Evolutionary conservation across 2,888 invertebrate species (phyloP).

Genomic region (Lagria hirta): DNA sequence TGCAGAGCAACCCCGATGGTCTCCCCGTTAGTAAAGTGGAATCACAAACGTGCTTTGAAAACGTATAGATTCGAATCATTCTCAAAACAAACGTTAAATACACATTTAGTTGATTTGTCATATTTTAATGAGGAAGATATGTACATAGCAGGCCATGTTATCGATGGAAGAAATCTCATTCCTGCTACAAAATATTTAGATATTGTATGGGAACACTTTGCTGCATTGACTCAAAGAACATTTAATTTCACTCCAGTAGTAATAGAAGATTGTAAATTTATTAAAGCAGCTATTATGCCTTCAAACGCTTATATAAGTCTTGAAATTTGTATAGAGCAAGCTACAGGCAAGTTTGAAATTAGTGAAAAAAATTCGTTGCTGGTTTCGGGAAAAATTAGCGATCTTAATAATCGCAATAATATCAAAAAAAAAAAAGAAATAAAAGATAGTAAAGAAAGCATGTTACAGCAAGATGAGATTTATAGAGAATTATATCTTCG

Average conservation of each 20-base stretch:
- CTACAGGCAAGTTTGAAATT: constrained; percentile 45
- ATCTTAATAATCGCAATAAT: neutral
- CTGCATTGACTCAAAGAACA: neutral
- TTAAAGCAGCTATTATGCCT: constrained; percentile 51
- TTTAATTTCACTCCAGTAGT: constrained; percentile 51
- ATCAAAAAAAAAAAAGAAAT: neutral
- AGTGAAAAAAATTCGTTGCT: constrained; percentile 30
- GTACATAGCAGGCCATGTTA: constrained; percentile 76
- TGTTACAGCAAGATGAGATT: neutral
- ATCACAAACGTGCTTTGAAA: constrained; percentile 77
- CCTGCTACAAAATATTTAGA: constrained; percentile 64
- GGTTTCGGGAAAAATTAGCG: constrained; percentile 30
- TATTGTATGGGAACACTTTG: constrained; percentile 57
- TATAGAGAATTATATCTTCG: constrained; percentile 4
- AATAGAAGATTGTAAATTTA: constrained; percentile 63
- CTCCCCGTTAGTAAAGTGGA: constrained; percentile 81
- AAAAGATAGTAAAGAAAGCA: neutral
- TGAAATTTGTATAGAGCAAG: constrained; percentile 12
- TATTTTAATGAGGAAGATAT: constrained; percentile 61
- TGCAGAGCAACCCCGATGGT: constrained; percentile 58
- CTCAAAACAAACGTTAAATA: constrained; percentile 38
- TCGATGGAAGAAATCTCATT: constrained; percentile 67
- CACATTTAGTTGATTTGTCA: neutral
- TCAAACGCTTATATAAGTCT: constrained; percentile 37
- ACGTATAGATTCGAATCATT: constrained; percentile 55